Evolutionary conservation across 2,888 invertebrate genomes (phyloP).

Genomic region (Cantharis rufa): DNA sequence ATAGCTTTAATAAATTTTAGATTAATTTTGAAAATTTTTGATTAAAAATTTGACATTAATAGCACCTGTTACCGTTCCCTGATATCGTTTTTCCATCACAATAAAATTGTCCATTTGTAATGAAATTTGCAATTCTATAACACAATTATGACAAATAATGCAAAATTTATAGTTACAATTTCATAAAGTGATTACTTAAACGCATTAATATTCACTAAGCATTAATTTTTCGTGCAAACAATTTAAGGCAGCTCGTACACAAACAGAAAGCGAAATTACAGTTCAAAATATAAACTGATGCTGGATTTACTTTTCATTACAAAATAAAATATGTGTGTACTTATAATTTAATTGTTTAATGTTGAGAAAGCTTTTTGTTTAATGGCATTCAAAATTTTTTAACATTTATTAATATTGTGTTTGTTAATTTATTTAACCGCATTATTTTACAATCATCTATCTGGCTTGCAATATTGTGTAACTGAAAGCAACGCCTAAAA

Average conservation of each 20-base stretch:
- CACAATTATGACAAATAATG: neutral
- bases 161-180: neutral
- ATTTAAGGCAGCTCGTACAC: neutral
- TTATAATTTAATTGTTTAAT: neutral
- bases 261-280: neutral
- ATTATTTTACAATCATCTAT: neutral
- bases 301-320: neutral
- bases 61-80: conserved; percentile 19
- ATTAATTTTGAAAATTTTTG: neutral
- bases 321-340: neutral
- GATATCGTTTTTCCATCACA: conserved; percentile 28
- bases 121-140: neutral
- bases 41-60: conserved; percentile 19
- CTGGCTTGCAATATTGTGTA: neutral
- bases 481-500: neutral
- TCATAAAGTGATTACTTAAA: neutral
- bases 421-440: neutral
- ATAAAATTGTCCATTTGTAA: conserved; percentile 19
- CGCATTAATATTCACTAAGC: neutral
- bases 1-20: neutral
- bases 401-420: neutral
- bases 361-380: neutral
- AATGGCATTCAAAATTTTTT: neutral
- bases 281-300: neutral
- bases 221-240: neutral